Conservation (phyloP, 1,140 invertebrate genomes). For the Antheraea mylitta region DNA sequence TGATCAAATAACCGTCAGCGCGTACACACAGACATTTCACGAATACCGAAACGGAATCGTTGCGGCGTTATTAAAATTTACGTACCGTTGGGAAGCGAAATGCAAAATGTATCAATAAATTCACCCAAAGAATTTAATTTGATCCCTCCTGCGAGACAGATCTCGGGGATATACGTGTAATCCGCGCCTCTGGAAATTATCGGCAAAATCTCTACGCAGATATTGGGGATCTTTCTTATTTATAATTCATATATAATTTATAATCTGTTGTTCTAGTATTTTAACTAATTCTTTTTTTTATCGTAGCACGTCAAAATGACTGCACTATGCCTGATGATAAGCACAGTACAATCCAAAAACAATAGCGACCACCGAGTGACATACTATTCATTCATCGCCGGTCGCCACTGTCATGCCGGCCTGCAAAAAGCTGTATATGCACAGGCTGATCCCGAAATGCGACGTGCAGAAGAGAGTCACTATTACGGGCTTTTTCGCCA, state of each 20-base stretch:
- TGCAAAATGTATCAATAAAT: not conserved
- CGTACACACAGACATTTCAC: not conserved
- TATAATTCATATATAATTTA: not conserved
- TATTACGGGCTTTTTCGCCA: too few relatives aligned
- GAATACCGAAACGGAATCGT: not conserved
- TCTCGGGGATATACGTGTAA: not conserved
- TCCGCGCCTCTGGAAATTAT: not conserved
- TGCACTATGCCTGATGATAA: too few relatives aligned
- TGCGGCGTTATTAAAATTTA: conserved; percentile 1
- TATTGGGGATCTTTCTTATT: not conserved
- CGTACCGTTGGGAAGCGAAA: not conserved
- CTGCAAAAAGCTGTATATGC: too few relatives aligned
- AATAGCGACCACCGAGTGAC: too few relatives aligned
- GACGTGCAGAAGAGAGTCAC: too few relatives aligned
- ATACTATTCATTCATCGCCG: too few relatives aligned
- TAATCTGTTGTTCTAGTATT: too few relatives aligned
- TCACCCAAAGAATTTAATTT: not conserved
- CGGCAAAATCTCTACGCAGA: not conserved
- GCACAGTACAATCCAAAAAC: too few relatives aligned
- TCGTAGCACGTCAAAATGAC: too few relatives aligned
- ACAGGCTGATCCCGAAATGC: too few relatives aligned
- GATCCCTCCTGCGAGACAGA: not conserved
- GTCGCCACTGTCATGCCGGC: too few relatives aligned
- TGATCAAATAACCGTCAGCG: not conserved
- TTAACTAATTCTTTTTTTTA: too few relatives aligned